These are phyloP conservation scores for Poeciliopsis retropinna DNA, from an alignment of 2,113 vertebrate species.

Conservation along the genomic window DNA sequence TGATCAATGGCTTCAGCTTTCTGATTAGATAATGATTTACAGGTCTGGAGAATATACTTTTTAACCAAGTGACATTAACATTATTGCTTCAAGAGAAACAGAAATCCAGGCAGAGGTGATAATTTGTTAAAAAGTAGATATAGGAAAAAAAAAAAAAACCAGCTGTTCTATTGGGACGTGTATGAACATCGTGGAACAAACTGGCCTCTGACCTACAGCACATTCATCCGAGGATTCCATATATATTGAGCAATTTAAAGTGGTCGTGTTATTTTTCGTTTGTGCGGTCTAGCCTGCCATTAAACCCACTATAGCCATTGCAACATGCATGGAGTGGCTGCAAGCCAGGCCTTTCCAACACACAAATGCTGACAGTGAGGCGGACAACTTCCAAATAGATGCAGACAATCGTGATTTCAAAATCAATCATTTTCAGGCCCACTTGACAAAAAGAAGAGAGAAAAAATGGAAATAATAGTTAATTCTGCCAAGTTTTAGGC, in stretches of 20 bases:
- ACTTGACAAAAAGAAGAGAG: conserved; percentile 51
- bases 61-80: not conserved
- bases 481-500: conserved; percentile 58
- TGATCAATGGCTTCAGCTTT: conserved; percentile 21
- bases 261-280: conserved; percentile 24
- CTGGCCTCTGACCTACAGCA: conserved; percentile 25
- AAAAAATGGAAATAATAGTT: conserved; percentile 47
- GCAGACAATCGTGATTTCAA: conserved; percentile 59
- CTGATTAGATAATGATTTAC: conserved; percentile 4
- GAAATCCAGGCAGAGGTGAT: not conserved
- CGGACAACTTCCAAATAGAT: conserved; percentile 6
- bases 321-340: conserved; percentile 54
- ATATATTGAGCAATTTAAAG: conserved; percentile 51
- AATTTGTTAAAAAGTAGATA: not conserved
- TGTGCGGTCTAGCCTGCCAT: conserved; percentile 29
- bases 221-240: conserved; percentile 10
- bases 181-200: not conserved
- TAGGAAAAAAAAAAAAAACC: not conserved
- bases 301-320: conserved; percentile 50
- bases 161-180: not conserved
- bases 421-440: conserved; percentile 72
- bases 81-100: not conserved
- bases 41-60: not conserved
- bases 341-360: conserved; percentile 23
- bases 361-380: conserved; percentile 11